Evolutionary conservation across 2,888 invertebrate genomes (phyloP), one percentile per base, ranked within the genome.

Genomic region (Griposia aprilina): DNA sequence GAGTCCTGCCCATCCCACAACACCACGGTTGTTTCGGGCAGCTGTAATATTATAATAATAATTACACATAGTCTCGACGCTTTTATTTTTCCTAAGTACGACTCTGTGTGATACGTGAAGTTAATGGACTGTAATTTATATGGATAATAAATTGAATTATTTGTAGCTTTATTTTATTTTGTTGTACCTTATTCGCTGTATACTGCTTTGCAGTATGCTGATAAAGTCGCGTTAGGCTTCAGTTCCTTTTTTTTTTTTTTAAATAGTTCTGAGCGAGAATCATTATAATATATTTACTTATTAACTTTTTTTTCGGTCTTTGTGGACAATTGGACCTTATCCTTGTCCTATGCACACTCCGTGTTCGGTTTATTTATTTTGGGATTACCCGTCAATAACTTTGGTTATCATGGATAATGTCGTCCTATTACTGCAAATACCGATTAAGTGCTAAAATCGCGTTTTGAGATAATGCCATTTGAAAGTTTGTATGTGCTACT

Each of bases 51-150:
- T 67, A 68, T 84, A 73, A 59, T 73, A 73, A 59, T 74, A 67
- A 73, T 52, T 59, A 82, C 52, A 66, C 60, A 45, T 45, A 50
- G 74, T 77, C 11, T 67, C 36, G n/a, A 74, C 67, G 59, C 76
- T 88, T 82, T 85, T 86, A 88, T 83, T 82, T 84, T 89, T 81
- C 73, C 76, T 89, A 87, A 86, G 86, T 83, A 84, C 82, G 85
- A 85, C 76, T 89, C 85, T 91, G 93, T 91, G 93, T 91, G 91
- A 91, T 91, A 85, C 77, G 63, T 87, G 87, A 91, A 91, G 87
- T 90, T 91, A 91, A 92, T 92, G 91, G 93, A 94, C 93, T 94
- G 93, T 94, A 93, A 93, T 94, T 93, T 93, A 93, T 93, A 93
- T 92, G 89, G 90, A 92, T 92, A 93, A 94, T 94, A 94, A 94